Percentiles rank a stretch among this genome's conserved stretches.
phyloP scores from a whole-genome alignment of 2,888 invertebrate genomes.

The Hyposoter didymator region DNA sequence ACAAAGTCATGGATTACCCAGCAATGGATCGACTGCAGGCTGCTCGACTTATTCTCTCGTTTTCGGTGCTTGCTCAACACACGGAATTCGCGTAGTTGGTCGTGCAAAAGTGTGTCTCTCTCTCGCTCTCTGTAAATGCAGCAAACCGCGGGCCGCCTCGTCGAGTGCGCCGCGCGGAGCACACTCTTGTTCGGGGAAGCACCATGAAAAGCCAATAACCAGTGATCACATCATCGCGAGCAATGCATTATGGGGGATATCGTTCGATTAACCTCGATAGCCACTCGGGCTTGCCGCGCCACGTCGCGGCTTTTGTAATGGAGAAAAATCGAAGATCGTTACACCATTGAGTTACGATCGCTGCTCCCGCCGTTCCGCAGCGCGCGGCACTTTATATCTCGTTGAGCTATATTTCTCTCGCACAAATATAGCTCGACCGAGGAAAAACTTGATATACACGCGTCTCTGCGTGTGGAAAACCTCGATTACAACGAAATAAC shows the following conservation, averaged over 20 bases:
- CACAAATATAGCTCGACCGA: background rate
- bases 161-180: conserved; percentile 7
- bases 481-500: too few species aligned
- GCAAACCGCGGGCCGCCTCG: background rate
- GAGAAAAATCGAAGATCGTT: conserved; percentile 64
- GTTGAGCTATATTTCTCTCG: background rate
- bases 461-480: background rate
- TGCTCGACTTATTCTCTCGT: background rate
- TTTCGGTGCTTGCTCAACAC: background rate
- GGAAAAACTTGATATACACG: background rate
- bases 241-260: conserved; percentile 65
- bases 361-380: conserved; percentile 7
- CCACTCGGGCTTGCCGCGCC: conserved; percentile 58
- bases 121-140: conserved; percentile 1
- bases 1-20: conserved; percentile 21
- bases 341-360: conserved; percentile 62
- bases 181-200: conserved; percentile 4
- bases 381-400: background rate
- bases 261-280: conserved; percentile 67
- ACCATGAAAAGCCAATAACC: conserved; percentile 60
- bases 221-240: conserved; percentile 63
- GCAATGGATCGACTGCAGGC: conserved; percentile 53
- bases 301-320: conserved; percentile 60
- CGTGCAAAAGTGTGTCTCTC: background rate
- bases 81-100: background rate